phyloP scores from a whole-genome alignment of 2,113 vertebrate genomes.

The Rattus norvegicus region GRCr8 NC_086024.1:44674501-44675000 shows the following conservation, averaged over 20 bases:
- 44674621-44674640: background rate
- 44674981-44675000: background rate
- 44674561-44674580: background rate
- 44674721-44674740: background rate
- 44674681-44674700: background rate
- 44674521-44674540: background rate
- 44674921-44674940: background rate
- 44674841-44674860: background rate
- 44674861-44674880: background rate
- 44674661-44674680: background rate
- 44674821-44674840: background rate
- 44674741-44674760: background rate
- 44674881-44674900: background rate
- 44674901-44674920: background rate
- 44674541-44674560: background rate
- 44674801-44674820: background rate
- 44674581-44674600: background rate
- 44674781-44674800: background rate
- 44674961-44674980: background rate
- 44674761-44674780: background rate
- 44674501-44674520: background rate
- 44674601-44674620: background rate
- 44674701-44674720: background rate
- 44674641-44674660: background rate
- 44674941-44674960: background rate